Conservation (phyloP, 2,113 vertebrate species). For the Prionailurus bengalensis region DNA sequence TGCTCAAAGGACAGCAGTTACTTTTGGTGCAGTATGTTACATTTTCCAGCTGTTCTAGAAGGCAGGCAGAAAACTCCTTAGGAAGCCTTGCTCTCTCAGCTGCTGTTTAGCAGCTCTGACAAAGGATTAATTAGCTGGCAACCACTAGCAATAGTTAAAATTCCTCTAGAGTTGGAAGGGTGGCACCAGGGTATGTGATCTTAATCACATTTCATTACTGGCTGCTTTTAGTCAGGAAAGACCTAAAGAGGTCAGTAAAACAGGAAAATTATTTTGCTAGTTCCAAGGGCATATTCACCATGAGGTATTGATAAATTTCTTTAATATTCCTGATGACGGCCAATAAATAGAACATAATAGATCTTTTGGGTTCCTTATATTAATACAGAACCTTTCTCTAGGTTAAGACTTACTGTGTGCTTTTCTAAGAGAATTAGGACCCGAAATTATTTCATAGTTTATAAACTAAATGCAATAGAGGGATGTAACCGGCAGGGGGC, state of each 20-base stretch:
- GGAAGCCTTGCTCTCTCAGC: not conserved
- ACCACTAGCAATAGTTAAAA: not conserved
- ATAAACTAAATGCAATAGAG: constrained; percentile 27
- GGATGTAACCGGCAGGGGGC: not conserved
- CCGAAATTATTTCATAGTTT: constrained; percentile 43
- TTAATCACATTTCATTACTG: constrained; percentile 19
- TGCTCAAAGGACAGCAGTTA: not conserved
- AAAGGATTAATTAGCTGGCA: constrained; percentile 33
- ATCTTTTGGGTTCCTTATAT: not conserved
- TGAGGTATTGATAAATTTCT: constrained; percentile 10
- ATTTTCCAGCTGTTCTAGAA: not conserved
- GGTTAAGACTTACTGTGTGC: not conserved
- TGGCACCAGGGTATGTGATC: not conserved
- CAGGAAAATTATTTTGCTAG: constrained; percentile 58
- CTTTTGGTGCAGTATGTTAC: not conserved
- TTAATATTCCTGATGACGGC: constrained; percentile 23
- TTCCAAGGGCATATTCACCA: constrained; percentile 40
- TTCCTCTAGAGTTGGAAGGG: not conserved
- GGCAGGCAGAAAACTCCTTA: not conserved
- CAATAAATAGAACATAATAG: not conserved
- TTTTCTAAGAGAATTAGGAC: not conserved
- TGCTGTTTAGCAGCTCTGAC: constrained; percentile 18
- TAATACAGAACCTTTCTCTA: not conserved
- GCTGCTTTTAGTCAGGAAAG: constrained; percentile 18
- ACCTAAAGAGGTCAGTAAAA: not conserved